phyloP scores from a whole-genome alignment of 2,797 vertebrate genomes.

The Sciaenops ocellatus region DNA sequence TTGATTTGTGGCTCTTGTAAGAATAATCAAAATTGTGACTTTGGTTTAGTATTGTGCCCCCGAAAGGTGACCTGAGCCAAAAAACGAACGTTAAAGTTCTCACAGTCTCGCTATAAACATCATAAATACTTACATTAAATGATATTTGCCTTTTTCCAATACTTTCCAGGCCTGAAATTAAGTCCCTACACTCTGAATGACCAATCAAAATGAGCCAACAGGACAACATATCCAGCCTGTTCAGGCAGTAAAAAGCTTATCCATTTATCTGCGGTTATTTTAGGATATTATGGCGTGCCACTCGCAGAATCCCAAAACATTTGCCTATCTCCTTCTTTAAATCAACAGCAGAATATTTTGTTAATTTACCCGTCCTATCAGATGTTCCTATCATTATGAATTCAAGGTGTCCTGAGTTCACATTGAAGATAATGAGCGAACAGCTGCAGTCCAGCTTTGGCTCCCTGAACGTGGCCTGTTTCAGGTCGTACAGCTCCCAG shows the following conservation, averaged over 20 bases:
- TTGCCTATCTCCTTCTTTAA: constrained; percentile 34
- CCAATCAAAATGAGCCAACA: background rate
- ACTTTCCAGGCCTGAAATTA: constrained; percentile 25
- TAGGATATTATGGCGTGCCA: constrained; percentile 4
- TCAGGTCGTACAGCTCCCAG: constrained; percentile 50
- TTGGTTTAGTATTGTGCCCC: constrained; percentile 30
- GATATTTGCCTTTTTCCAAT: constrained; percentile 31
- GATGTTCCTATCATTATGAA: constrained; percentile 62
- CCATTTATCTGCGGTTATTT: constrained; percentile 40
- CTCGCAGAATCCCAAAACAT: constrained; percentile 40
- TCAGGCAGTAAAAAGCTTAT: constrained; percentile 34
- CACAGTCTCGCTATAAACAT: background rate
- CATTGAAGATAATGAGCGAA: constrained; percentile 49
- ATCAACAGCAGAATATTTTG: constrained; percentile 42
- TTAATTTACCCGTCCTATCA: constrained; percentile 47
- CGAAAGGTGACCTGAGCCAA: constrained; percentile 9
- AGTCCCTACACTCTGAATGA: background rate
- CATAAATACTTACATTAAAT: constrained; percentile 21
- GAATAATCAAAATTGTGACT: constrained; percentile 24
- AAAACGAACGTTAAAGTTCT: constrained; percentile 17
- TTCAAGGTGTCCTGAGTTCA: constrained; percentile 67
- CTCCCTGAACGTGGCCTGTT: constrained; percentile 36
- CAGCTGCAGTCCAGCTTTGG: constrained; percentile 74
- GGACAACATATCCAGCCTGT: constrained; percentile 2
- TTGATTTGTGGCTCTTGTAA: constrained; percentile 40